Conservation (phyloP, 2,888 invertebrate genomes). For the Clitarchus hookeri region DNA sequence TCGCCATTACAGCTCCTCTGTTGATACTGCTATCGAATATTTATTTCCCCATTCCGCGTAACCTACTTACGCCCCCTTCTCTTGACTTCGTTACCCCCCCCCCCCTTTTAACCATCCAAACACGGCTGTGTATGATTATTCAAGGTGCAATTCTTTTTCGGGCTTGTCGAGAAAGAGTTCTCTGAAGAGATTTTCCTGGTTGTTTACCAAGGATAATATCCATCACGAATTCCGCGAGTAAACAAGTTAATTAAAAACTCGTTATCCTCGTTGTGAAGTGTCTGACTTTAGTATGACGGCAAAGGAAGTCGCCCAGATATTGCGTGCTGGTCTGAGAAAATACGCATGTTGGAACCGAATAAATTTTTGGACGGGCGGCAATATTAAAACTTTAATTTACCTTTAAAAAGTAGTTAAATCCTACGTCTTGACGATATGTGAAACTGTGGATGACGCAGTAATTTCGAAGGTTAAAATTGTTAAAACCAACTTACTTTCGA, state of each 20-base stretch:
- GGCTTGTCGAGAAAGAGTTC: not conserved
- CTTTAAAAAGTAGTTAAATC: no score
- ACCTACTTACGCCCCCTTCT: not conserved
- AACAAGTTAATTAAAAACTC: slow-evolving; percentile 14
- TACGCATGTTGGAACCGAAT: no score
- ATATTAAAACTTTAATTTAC: no score
- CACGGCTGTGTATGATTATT: not conserved
- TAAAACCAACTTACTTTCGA: no score
- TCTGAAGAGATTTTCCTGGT: not conserved
- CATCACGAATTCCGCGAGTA: not conserved
- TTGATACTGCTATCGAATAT: not conserved
- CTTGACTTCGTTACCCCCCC: not conserved
- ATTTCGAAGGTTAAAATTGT: no score
- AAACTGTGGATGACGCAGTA: no score
- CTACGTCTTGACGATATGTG: no score
- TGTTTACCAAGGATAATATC: not conserved
- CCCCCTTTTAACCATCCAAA: no score
- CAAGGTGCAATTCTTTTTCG: not conserved
- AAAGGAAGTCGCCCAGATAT: no score
- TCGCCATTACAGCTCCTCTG: not conserved
- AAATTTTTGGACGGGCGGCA: no score
- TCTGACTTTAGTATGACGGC: no score
- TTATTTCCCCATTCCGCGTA: not conserved
- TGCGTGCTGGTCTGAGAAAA: no score
- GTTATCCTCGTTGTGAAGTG: not conserved